Evolutionary conservation across 1,140 invertebrate species (phyloP).

Genomic region (Solenopsis invicta): DNA sequence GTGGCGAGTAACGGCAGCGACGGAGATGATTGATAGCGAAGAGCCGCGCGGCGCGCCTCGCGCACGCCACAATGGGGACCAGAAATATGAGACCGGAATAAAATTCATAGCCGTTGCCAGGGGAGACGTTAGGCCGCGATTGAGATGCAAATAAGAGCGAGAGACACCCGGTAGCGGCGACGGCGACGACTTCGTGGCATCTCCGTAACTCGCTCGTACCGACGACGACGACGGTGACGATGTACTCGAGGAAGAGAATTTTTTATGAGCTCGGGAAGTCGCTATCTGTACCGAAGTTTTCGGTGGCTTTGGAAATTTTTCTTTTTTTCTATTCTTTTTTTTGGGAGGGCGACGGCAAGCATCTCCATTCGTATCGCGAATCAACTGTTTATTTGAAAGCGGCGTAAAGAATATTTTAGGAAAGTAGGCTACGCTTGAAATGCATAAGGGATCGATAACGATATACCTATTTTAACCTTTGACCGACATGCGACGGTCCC

Average conservation of each 20-base stretch:
- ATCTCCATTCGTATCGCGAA: slow-evolving; percentile 26
- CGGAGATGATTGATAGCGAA: slow-evolving; percentile 74
- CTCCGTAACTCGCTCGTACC: slow-evolving; percentile 50
- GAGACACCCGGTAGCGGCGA: slow-evolving; percentile 55
- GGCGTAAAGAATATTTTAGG: slow-evolving; percentile 32
- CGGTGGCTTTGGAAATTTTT: slow-evolving; percentile 18
- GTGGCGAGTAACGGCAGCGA: slow-evolving; percentile 63
- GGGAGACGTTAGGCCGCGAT: slow-evolving; percentile 67
- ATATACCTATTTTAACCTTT: not conserved
- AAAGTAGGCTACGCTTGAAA: not conserved
- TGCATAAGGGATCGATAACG: slow-evolving; percentile 22
- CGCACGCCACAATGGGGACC: slow-evolving; percentile 54
- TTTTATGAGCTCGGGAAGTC: slow-evolving; percentile 53
- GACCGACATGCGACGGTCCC: not conserved
- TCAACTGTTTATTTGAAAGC: slow-evolving; percentile 19
- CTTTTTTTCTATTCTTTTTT: too few species aligned
- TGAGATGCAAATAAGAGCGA: slow-evolving; percentile 69
- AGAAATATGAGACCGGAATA: slow-evolving; percentile 71
- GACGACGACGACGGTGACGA: slow-evolving; percentile 6
- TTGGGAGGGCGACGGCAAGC: not conserved
- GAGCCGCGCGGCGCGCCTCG: slow-evolving; percentile 20
- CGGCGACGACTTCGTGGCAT: slow-evolving; percentile 44
- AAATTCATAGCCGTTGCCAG: slow-evolving; percentile 68
- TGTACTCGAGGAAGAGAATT: slow-evolving; percentile 37
- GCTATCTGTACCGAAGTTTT: slow-evolving; percentile 47